Percentiles rank a stretch among this genome's conserved stretches.
Conservation (phyloP, 2,888 invertebrate species). For the Merodon equestris region DNA sequence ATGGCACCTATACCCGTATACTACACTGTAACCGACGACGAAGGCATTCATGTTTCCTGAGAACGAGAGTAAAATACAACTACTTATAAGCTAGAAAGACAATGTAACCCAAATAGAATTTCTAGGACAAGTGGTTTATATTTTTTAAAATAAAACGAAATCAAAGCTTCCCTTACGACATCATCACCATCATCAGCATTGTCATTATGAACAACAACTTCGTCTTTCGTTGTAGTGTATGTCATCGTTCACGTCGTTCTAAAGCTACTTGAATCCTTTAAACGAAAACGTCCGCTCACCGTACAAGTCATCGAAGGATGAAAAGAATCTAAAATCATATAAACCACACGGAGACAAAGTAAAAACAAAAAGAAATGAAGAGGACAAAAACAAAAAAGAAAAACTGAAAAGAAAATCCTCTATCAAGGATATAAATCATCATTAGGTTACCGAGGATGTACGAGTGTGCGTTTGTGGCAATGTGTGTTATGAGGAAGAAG, state of each 20-base stretch:
- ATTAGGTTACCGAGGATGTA: conserved; percentile 19
- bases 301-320: neutral
- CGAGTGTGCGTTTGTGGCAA: conserved; percentile 6
- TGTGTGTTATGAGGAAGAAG: too few relatives aligned
- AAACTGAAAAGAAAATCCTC: conserved; percentile 7
- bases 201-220: too few relatives aligned
- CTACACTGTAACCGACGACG: neutral
- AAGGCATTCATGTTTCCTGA: conserved; percentile 22
- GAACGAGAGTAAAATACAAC: conserved; percentile 2
- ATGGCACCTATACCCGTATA: neutral
- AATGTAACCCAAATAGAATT: conserved; percentile 61
- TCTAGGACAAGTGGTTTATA: conserved; percentile 63
- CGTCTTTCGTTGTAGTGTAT: too few relatives aligned
- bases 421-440: conserved; percentile 37
- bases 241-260: neutral
- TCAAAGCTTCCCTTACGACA: conserved; percentile 35
- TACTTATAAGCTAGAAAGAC: conserved; percentile 30
- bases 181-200: conserved; percentile 12
- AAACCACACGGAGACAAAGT: conserved; percentile 29
- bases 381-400: too few relatives aligned
- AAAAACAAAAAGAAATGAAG: too few relatives aligned
- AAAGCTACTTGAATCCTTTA: neutral
- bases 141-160: conserved; percentile 8
- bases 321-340: conserved; percentile 17
- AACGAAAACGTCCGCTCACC: conserved; percentile 4